Evolutionary conservation across 2,797 vertebrate genomes (phyloP), one percentile per base, ranked within the genome.

Genomic region (Yasuhikotakia modesta): DNA sequence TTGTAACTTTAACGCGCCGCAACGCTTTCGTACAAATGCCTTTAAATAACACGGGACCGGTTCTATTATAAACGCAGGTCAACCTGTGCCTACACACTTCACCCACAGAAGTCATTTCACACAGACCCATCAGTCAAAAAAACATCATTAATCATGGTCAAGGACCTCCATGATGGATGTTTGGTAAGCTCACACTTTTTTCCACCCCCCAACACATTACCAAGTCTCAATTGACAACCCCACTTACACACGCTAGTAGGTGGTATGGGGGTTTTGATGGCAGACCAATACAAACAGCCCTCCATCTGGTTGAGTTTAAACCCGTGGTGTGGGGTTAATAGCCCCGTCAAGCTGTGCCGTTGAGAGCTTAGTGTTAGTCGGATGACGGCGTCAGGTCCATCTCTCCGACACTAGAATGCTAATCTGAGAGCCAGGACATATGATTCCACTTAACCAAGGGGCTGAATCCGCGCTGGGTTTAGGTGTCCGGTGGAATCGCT

Each of bases 301-400:
- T 81, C 84, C 85, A 86, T 88, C 84, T 86, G 87, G 84, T 82
- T 80, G 77, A 86, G 82, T 85, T 88, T 81, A 86, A 85, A 83
- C 76, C 75, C 55, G 45, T 77, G 21, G 73, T 67, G 74, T 78
- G 79, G 43, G 79, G 80, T 85, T 85, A 86, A 85, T 77, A 82
- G 79, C 75, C 70, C 79, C 14, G 76, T 86, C 80, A 86, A 85
- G 75, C 67, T 53, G 68, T 75, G 82, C 73, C 76, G 72, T 72
- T 78, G 58, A 82, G 73, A 84, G 83, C 77, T 81, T 83, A 84
- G 81, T 70, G 79, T 75, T 71, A 71, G 76, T 78, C 66, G 78
- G 81, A 84, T 78, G 81, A 81, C 16, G 74, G 39, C 45, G 60
- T 27, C 81, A 71, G 66, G 53, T 45, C 70, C 79, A 78, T 81